phyloP scores from a whole-genome alignment of 2,797 vertebrate genomes.

The Eutrigla gurnardus region DNA sequence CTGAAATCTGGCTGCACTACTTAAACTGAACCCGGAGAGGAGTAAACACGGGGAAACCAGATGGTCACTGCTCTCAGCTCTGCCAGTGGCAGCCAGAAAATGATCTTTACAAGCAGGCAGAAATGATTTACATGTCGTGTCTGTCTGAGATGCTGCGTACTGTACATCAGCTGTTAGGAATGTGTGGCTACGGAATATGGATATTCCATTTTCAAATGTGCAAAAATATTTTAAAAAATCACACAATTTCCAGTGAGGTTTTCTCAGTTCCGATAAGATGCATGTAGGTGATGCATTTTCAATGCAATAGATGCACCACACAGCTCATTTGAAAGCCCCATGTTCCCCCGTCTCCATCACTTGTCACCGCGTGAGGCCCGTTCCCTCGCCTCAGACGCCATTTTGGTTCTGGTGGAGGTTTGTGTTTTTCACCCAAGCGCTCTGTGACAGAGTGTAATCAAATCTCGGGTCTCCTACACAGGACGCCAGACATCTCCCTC shows the following conservation, averaged over 20 bases:
- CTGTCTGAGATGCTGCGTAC: conserved; percentile 19
- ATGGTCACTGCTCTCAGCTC: conserved; percentile 63
- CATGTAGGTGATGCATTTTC: not conserved
- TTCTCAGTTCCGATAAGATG: not conserved
- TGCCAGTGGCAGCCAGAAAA: conserved; percentile 58
- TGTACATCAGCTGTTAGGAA: conserved; percentile 12
- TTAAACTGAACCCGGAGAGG: conserved; percentile 64
- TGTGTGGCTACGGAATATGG: not conserved
- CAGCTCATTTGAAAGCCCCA: conserved; percentile 24
- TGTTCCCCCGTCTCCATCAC: conserved; percentile 34
- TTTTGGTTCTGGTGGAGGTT: conserved; percentile 72
- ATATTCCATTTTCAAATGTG: conserved; percentile 14
- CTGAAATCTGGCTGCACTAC: conserved; percentile 62
- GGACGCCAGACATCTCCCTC: conserved; percentile 74
- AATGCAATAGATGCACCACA: conserved; percentile 1
- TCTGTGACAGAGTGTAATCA: conserved; percentile 76
- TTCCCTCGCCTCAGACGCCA: conserved; percentile 64
- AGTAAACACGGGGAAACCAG: conserved; percentile 74
- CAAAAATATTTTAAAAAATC: too few species aligned
- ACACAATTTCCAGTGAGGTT: not conserved
- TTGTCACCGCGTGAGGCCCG: conserved; percentile 56
- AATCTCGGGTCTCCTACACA: conserved; percentile 69
- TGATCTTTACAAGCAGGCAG: conserved; percentile 52
- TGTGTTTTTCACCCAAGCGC: conserved; percentile 74
- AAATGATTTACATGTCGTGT: conserved; percentile 39